Conservation (phyloP, 2,113 vertebrate genomes). For the Nothobranchius furzeri region DNA sequence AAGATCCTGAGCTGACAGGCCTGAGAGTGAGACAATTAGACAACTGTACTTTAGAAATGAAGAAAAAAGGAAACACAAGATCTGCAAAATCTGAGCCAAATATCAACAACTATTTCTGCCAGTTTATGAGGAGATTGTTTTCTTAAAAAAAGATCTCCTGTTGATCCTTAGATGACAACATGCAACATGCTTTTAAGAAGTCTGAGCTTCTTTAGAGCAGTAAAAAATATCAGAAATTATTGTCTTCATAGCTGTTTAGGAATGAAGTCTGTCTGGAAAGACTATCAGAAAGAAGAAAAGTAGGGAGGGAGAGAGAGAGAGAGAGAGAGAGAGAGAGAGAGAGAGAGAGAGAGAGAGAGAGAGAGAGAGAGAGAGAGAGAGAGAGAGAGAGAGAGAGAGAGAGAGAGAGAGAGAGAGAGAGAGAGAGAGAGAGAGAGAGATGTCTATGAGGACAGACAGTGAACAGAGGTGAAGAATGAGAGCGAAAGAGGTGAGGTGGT, state of each 20-base stretch:
- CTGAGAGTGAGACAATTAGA: conserved; percentile 20
- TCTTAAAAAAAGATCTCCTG: neutral
- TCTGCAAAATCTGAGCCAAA: neutral
- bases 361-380: conserved; percentile 21
- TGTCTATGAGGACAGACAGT: conserved; percentile 6
- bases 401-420: conserved; percentile 18
- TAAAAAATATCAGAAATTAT: conserved; percentile 29
- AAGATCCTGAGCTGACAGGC: conserved; percentile 29
- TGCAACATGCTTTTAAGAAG: neutral
- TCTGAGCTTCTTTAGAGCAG: conserved; percentile 16
- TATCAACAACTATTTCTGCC: neutral
- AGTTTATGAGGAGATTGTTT: neutral
- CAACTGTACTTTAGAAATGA: conserved; percentile 16
- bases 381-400: conserved; percentile 21
- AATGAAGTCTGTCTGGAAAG: conserved; percentile 72
- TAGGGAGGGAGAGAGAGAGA: conserved; percentile 16
- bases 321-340: conserved; percentile 21
- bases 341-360: conserved; percentile 18
- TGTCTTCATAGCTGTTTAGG: conserved; percentile 52
- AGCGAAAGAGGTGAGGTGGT: conserved; percentile 50
- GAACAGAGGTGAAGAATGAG: conserved; percentile 20
- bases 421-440: conserved; percentile 22
- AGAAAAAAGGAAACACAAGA: conserved; percentile 38
- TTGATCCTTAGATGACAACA: neutral
- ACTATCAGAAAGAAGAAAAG: conserved; percentile 54